These are phyloP conservation scores for Myotis davidii DNA, from an alignment of 2,113 vertebrate species.

Conservation along the genomic window DNA sequence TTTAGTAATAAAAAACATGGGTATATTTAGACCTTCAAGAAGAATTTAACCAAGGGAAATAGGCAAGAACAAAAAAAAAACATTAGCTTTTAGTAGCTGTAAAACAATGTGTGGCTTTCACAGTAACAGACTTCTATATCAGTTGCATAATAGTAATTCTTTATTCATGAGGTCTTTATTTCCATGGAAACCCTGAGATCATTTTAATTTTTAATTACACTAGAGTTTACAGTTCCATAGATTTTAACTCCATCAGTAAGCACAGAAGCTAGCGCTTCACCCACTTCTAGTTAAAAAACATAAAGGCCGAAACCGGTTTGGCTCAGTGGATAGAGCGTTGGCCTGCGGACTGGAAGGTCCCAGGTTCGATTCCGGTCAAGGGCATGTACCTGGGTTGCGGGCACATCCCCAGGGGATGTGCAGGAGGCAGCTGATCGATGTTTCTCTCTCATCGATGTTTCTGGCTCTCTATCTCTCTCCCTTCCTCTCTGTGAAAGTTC, in stretches of 20 bases:
- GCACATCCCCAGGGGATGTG: no score
- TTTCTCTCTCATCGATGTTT: no score
- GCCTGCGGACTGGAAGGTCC: no score
- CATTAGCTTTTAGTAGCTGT: not conserved
- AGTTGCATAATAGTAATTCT: slow-evolving; percentile 52
- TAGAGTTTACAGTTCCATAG: slow-evolving; percentile 45
- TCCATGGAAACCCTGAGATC: slow-evolving; percentile 63
- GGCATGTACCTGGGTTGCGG: no score
- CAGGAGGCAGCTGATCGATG: no score
- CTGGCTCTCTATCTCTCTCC: no score
- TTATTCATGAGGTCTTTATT: slow-evolving; percentile 64
- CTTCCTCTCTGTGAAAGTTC: no score
- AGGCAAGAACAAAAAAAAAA: not conserved
- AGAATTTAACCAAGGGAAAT: slow-evolving; percentile 33
- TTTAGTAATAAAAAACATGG: not conserved
- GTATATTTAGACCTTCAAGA: not conserved
- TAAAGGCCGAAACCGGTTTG: no score
- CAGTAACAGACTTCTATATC: slow-evolving; percentile 1
- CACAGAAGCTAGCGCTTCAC: slow-evolving; percentile 21
- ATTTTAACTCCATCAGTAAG: slow-evolving; percentile 14
- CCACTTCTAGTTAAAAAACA: slow-evolving; percentile 35
- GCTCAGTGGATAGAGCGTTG: no score
- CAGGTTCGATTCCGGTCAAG: no score
- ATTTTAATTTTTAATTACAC: slow-evolving; percentile 72
- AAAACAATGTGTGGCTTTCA: slow-evolving; percentile 53